phyloP scores from a whole-genome alignment of 1,140 invertebrate species.

The Glomeris maerens region DNA sequence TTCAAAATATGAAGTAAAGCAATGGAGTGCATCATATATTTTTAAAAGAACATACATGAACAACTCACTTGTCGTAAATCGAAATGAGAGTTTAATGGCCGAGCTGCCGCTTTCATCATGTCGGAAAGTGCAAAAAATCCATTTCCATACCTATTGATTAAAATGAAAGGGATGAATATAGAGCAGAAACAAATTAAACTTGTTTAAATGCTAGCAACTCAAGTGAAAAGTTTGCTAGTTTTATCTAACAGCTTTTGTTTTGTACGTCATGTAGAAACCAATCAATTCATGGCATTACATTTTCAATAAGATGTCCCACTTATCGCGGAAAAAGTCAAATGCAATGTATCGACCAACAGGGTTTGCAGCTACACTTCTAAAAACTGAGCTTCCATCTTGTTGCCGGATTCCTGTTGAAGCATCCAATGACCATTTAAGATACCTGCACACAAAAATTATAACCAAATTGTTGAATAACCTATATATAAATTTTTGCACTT shows the following conservation, averaged over 20 bases:
- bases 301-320: not conserved
- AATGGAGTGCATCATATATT: not conserved
- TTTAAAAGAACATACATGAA: too few species aligned
- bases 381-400: not conserved
- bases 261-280: not conserved
- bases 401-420: not conserved
- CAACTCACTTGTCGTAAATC: not conserved
- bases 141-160: not conserved
- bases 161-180: not conserved
- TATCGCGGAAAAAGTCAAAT: constrained; percentile 1
- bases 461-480: not conserved
- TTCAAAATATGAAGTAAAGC: not conserved
- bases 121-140: not conserved
- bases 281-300: not conserved
- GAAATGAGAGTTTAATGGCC: not conserved
- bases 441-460: not conserved
- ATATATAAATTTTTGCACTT: not conserved
- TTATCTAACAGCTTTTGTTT: not conserved
- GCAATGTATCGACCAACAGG: not conserved
- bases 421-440: constrained; percentile 1
- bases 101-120: constrained; percentile 3
- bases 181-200: not conserved
- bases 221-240: not conserved
- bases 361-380: not conserved
- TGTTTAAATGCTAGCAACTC: not conserved